phyloP scores from a whole-genome alignment of 2,113 vertebrate genomes.

The Accipiter cooperii region DNA sequence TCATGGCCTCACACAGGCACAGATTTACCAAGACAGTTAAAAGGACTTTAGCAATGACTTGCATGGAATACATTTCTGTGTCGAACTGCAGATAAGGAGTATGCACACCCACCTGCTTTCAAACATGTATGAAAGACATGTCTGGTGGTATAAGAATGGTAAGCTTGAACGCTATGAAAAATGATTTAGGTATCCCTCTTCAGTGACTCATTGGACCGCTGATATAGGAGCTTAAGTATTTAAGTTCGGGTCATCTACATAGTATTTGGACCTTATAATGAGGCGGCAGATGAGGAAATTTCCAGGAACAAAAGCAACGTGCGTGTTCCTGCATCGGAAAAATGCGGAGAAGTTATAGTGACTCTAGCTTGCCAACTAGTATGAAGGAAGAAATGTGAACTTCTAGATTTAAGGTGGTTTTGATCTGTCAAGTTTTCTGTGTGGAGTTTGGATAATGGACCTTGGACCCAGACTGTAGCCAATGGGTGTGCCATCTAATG shows the following conservation, averaged over 20 bases:
- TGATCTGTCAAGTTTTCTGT: not conserved
- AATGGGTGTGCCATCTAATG: not conserved
- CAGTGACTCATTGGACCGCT: not conserved
- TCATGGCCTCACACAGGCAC: not conserved
- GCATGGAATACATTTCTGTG: not conserved
- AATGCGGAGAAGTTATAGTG: not conserved
- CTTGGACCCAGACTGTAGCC: not conserved
- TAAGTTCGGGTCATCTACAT: not conserved
- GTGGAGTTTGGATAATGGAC: not conserved
- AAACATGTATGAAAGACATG: not conserved
- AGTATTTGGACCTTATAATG: not conserved
- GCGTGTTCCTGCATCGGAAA: not conserved
- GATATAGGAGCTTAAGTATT: not conserved
- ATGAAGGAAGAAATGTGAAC: not conserved
- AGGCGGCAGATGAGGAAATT: not conserved
- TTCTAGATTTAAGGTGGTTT: not conserved
- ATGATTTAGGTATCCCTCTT: not conserved
- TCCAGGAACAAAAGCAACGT: not conserved
- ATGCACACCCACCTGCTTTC: not conserved
- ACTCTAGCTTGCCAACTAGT: not conserved
- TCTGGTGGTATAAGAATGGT: not conserved
- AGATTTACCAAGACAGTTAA: not conserved
- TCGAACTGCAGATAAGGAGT: not conserved
- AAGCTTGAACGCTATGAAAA: not conserved
- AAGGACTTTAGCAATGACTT: not conserved